Percentiles rank a stretch among this genome's conserved stretches.
Evolutionary conservation across 2,888 invertebrate genomes (phyloP).

Genomic region (Pseudococcus viburni): DNA sequence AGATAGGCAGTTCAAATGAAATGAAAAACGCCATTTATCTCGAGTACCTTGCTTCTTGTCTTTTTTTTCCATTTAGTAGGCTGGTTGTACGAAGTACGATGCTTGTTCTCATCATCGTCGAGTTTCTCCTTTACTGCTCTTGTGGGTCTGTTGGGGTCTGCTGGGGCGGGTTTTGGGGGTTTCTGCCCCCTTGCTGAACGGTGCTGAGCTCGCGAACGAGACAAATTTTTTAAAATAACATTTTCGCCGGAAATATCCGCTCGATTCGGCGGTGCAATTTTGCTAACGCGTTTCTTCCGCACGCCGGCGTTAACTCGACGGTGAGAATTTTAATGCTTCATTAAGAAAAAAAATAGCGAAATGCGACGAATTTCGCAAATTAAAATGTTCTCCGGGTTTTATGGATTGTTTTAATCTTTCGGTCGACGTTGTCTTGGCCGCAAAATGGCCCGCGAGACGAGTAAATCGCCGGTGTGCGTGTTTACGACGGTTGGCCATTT

Average conservation of each 20-base stretch:
- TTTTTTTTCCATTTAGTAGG: background rate
- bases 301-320: background rate
- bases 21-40: conserved; percentile 42
- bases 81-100: background rate
- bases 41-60: background rate
- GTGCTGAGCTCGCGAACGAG: background rate
- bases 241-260: background rate
- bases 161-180: no score
- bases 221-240: background rate
- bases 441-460: background rate
- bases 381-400: background rate
- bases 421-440: background rate
- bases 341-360: background rate
- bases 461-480: background rate
- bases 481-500: background rate
- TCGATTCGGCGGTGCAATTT: background rate
- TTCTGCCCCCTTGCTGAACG: background rate
- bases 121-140: background rate
- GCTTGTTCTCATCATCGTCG: background rate
- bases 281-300: background rate
- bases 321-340: conserved; percentile 23
- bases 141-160: background rate
- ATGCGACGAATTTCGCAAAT: background rate
- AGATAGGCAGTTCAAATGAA: background rate
- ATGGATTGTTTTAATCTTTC: background rate